Percentiles rank a stretch among this genome's conserved stretches.
Conservation (phyloP, 2,797 vertebrate genomes). For the Serranus cabrilla region DNA sequence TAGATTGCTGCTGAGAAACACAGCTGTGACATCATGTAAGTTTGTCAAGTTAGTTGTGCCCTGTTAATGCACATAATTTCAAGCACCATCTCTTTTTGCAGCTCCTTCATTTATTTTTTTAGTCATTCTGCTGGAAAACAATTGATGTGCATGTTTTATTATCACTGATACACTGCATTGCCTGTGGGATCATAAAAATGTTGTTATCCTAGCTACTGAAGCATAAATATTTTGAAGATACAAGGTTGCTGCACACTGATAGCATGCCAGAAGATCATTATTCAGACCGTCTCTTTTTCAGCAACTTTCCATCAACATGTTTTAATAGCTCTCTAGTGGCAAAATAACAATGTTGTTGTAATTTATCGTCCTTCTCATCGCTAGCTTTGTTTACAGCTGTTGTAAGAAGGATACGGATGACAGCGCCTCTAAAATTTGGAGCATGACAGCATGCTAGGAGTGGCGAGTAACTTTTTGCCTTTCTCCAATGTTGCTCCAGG, state of each 20-base stretch:
- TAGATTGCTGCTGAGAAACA: slow-evolving; percentile 43
- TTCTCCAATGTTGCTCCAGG: slow-evolving; percentile 79
- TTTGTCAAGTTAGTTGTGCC: slow-evolving; percentile 22
- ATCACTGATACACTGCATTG: slow-evolving; percentile 17
- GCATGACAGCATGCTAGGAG: slow-evolving; percentile 12
- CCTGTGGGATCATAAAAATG: slow-evolving; percentile 24
- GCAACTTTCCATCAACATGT: slow-evolving; percentile 54
- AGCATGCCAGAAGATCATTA: slow-evolving; percentile 53
- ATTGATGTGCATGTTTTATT: slow-evolving; percentile 13
- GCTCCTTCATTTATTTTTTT: not conserved
- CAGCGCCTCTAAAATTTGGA: slow-evolving; percentile 34
- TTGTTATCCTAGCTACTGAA: slow-evolving; percentile 60
- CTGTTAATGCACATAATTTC: not conserved
- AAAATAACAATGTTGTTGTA: slow-evolving; percentile 48
- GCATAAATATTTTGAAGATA: slow-evolving; percentile 65
- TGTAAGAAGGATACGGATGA: slow-evolving; percentile 36
- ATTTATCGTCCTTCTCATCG: slow-evolving; percentile 48
- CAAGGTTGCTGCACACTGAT: slow-evolving; percentile 39
- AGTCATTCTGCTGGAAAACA: slow-evolving; percentile 6
- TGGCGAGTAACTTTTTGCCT: slow-evolving; percentile 11
- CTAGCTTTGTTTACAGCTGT: slow-evolving; percentile 55
- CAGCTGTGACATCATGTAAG: slow-evolving; percentile 50
- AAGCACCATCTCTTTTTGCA: slow-evolving; percentile 15
- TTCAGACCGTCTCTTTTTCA: slow-evolving; percentile 47
- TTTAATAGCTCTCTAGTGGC: slow-evolving; percentile 47